Evolutionary conservation across 2,888 invertebrate genomes (phyloP).

Genomic region (Seira sanloemensis): DNA sequence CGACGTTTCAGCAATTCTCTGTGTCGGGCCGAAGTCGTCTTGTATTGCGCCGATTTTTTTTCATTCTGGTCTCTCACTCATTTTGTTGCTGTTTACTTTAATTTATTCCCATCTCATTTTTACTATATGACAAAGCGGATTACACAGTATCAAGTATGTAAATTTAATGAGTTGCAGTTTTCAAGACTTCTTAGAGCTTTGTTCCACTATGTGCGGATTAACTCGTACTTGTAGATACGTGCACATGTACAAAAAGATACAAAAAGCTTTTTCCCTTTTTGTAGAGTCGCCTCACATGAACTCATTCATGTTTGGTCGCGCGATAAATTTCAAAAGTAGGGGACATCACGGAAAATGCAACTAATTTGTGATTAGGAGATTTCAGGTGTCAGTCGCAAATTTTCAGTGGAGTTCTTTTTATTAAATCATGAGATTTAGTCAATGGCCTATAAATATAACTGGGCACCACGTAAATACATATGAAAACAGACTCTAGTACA

Average conservation of each 20-base stretch:
- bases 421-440: too few relatives aligned
- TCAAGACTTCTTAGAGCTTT: slow-evolving; percentile 40
- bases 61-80: slow-evolving; percentile 22
- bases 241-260: not conserved
- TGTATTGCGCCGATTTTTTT: slow-evolving; percentile 46
- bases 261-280: too few relatives aligned
- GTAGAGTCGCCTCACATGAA: not conserved
- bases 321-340: not conserved
- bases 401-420: too few relatives aligned
- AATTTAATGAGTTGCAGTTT: slow-evolving; percentile 67
- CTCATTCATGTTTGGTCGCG: slow-evolving; percentile 12
- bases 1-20: not conserved
- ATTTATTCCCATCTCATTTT: slow-evolving; percentile 62
- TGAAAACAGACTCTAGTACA: too few relatives aligned
- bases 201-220: slow-evolving; percentile 34
- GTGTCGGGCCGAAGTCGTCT: slow-evolving; percentile 16
- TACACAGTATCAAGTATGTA: slow-evolving; percentile 64
- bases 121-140: slow-evolving; percentile 63
- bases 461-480: too few relatives aligned
- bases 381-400: too few relatives aligned
- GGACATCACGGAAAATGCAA: too few relatives aligned
- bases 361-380: not conserved
- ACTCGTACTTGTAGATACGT: slow-evolving; percentile 32
- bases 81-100: slow-evolving; percentile 54
- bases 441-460: too few relatives aligned